A percentile compares a stretch with the other conserved stretches of the same genome.
phyloP scores from a whole-genome alignment of 2,113 vertebrate genomes.

The Lates calcarifer region DNA sequence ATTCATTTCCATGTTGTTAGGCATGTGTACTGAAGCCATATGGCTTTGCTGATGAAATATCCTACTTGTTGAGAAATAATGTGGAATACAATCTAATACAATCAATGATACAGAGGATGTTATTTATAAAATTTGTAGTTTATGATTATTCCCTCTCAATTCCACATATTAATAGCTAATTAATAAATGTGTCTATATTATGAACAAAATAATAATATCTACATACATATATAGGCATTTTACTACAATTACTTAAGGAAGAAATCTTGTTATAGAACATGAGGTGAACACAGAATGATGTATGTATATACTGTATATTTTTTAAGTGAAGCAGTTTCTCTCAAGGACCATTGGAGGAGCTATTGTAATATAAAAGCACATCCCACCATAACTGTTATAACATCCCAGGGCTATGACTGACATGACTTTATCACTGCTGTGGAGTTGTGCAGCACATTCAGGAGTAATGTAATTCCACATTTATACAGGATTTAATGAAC shows the following conservation, averaged over 20 bases:
- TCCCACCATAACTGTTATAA: not conserved
- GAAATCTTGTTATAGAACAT: not conserved
- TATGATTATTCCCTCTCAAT: not conserved
- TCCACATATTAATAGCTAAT: not conserved
- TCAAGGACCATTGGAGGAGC: slow-evolving; percentile 44
- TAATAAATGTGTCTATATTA: not conserved
- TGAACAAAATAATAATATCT: not conserved
- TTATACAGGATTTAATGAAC: too few relatives aligned
- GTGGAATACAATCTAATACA: not conserved
- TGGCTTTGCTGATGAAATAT: not conserved
- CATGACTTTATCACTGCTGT: not conserved
- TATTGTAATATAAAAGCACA: slow-evolving; percentile 31
- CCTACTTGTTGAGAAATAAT: not conserved
- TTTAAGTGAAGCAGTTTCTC: slow-evolving; percentile 36
- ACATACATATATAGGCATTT: not conserved
- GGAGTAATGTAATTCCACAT: not conserved
- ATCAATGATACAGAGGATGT: not conserved
- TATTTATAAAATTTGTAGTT: not conserved
- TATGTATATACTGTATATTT: not conserved
- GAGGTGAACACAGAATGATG: not conserved
- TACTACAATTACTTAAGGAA: not conserved
- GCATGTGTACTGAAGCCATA: not conserved
- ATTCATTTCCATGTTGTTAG: not conserved
- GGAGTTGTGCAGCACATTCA: not conserved
- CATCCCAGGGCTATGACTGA: not conserved